phyloP scores from a whole-genome alignment of 64 coral and sea anemone species.

The Dendrophyllia cribrosa region DNA sequence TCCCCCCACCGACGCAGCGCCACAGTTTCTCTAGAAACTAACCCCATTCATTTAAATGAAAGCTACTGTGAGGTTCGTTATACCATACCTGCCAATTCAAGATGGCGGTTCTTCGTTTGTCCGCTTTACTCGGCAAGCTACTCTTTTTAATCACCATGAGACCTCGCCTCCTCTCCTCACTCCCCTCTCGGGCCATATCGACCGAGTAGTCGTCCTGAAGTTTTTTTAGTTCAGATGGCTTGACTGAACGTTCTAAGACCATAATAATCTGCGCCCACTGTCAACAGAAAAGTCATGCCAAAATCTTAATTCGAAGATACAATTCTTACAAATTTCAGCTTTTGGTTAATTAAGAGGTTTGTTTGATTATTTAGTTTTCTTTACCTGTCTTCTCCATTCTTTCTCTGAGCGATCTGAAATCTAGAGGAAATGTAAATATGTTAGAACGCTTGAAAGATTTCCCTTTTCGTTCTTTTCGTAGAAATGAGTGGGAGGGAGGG shows the following conservation, averaged over 20 bases:
- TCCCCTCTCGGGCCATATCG: constrained; percentile 38
- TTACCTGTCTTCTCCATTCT: constrained; percentile 97
- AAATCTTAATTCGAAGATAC: not conserved
- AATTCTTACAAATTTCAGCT: not conserved
- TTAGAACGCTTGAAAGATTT: not conserved
- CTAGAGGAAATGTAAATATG: constrained; percentile 2
- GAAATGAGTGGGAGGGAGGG: no score
- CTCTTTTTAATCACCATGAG: constrained; percentile 92
- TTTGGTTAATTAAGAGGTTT: not conserved
- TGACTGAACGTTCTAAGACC: constrained; percentile 77
- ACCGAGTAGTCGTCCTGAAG: constrained; percentile 91
- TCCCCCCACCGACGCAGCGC: no score
- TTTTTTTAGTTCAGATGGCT: constrained; percentile 60
- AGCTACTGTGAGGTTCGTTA: no score
- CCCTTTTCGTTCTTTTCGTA: no score
- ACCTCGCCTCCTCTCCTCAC: constrained; percentile 61
- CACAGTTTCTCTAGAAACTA: no score
- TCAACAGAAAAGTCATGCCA: not conserved
- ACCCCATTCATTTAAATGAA: no score
- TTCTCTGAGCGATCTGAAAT: constrained; percentile 92
- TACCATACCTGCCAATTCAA: constrained; percentile 85
- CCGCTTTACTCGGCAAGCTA: constrained; percentile 67
- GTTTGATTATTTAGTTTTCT: not conserved
- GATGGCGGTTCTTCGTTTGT: constrained; percentile 69
- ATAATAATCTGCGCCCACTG: constrained; percentile 96